Conservation (phyloP, 2,113 vertebrate species). For the Chloropsis hardwickii region DNA sequence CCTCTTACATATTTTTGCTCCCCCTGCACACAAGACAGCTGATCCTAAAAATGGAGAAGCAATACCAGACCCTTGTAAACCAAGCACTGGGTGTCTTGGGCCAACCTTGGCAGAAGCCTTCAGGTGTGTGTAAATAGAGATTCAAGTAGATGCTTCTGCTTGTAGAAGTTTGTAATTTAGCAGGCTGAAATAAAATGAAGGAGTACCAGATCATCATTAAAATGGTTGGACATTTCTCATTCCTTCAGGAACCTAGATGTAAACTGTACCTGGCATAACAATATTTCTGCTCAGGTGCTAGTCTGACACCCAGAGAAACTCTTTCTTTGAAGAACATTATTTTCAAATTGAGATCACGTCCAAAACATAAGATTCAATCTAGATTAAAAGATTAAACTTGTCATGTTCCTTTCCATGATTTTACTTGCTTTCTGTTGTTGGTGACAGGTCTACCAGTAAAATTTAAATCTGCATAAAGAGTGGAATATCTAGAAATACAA, state of each 20-base stretch:
- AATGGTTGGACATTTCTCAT: neutral
- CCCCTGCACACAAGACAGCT: neutral
- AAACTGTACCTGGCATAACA: neutral
- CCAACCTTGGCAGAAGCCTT: neutral
- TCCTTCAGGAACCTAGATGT: neutral
- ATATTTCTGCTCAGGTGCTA: neutral
- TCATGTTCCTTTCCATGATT: neutral
- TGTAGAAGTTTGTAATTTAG: neutral
- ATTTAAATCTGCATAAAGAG: neutral
- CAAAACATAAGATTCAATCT: neutral
- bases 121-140: neutral
- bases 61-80: neutral
- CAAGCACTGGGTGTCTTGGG: neutral
- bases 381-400: neutral
- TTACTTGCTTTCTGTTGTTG: neutral
- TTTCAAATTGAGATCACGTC: neutral
- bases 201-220: neutral
- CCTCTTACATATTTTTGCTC: neutral
- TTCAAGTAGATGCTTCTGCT: neutral
- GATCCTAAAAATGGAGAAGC: neutral
- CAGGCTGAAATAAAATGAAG: neutral
- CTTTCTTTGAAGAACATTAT: neutral
- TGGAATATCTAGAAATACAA: neutral
- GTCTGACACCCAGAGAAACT: neutral
- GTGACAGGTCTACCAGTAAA: neutral